Evolutionary conservation across 2,888 invertebrate genomes (phyloP), one percentile per base, ranked within the genome.

Genomic region (Teinopalpus imperialis): DNA sequence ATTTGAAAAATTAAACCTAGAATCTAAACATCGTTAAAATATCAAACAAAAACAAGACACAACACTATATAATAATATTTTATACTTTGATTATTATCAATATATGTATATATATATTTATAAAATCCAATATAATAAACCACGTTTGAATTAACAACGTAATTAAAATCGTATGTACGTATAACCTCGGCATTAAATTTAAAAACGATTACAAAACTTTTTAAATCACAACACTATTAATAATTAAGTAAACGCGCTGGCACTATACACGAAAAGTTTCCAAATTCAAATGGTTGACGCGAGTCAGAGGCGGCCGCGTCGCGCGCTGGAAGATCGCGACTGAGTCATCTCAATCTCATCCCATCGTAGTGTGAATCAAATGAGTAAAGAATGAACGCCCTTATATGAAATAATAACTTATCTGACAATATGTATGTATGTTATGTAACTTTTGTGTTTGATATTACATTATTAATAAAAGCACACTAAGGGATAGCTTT

Each of bases 281-380:
- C 47, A 48, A 55, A 54, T 61, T 63, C 49, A 44, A 65, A 63
- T 63, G n/a, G 49, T 58, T 49, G 16, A 16, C 12, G 53, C 53
- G 34, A 4, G 62, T 63, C 59, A 57, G 63, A 61, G 65, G 59
- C 59, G 60, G 56, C 66, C 66, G 43, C 57, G 54, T 45, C 65
- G 64, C 69, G 66, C 71, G 73, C 70, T 69, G 69, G 63, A 66
- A 64, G 59, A 59, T 58, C 56, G 66, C 65, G 72, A 83, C 82
- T 83, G 85, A 83, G 75, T 85, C 85, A 83, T 82, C 80, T 71
- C 70, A 70, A 83, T 82, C 80, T 71, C 70, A 70, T 72, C 65
- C 63, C 63, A 50, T 52, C 51, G 54, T 55, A 63, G 60, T 59
- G 64, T 51, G 58, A 57, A 60, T 57, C 51, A 56, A 58, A 56